Evolutionary conservation across 2,888 invertebrate genomes (phyloP).

Genomic region (Pyrocoelia pectoralis): DNA sequence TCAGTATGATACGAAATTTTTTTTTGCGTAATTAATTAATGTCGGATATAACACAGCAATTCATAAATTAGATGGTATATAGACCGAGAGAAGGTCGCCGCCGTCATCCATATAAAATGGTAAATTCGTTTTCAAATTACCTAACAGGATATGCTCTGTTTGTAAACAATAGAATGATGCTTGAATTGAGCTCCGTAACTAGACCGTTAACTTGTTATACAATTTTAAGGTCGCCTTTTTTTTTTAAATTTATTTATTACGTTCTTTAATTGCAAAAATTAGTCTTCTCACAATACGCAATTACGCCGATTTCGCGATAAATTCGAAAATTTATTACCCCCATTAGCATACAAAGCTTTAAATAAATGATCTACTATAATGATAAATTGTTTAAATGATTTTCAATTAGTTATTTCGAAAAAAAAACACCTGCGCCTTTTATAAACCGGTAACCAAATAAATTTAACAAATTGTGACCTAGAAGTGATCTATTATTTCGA

Average conservation of each 20-base stretch:
- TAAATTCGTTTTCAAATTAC: constrained; percentile 40
- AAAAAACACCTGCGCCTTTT: not conserved
- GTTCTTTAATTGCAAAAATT: not conserved
- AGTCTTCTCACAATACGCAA: not conserved
- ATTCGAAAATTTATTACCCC: no score
- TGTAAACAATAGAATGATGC: constrained; percentile 42
- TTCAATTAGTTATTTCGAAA: not conserved
- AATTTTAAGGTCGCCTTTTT: constrained; percentile 30
- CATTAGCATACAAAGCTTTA: not conserved
- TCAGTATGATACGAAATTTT: not conserved
- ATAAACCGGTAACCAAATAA: not conserved
- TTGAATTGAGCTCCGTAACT: constrained; percentile 42
- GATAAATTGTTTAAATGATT: constrained; percentile 1
- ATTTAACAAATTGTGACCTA: not conserved
- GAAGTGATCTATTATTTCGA: not conserved
- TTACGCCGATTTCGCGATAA: not conserved
- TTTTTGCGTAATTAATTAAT: constrained; percentile 15
- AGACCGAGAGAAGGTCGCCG: constrained; percentile 39
- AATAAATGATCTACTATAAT: not conserved
- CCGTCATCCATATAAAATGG: constrained; percentile 36
- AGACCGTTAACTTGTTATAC: constrained; percentile 43
- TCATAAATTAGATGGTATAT: constrained; percentile 37
- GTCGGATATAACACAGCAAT: constrained; percentile 32
- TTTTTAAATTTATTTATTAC: not conserved
- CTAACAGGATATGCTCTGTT: constrained; percentile 44